Evolutionary conservation across 2,113 vertebrate genomes (phyloP).

Genomic region (Poeciliopsis occidentalis): DNA sequence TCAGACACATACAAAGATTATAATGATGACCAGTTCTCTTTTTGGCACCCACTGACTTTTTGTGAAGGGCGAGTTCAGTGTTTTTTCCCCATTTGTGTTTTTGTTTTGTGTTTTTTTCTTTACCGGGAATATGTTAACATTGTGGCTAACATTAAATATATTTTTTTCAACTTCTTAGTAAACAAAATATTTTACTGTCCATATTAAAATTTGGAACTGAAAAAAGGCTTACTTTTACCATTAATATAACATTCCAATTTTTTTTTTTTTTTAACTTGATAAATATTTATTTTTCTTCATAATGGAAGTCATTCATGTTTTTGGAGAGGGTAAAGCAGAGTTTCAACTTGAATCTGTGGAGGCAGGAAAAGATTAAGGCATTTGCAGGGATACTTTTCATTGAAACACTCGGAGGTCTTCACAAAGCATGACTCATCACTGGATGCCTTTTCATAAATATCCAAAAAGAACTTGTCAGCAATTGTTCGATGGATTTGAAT

Average conservation of each 20-base stretch:
- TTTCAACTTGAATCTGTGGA: too few species aligned
- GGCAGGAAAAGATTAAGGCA: too few species aligned
- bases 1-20: neutral
- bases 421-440: too few species aligned
- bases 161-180: neutral
- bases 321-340: neutral
- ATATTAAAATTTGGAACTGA: neutral
- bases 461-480: neutral
- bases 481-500: too few species aligned
- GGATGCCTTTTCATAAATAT: neutral
- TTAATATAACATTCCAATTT: too few species aligned
- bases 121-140: neutral
- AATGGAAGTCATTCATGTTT: neutral
- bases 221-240: neutral
- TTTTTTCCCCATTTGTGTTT: neutral
- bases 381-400: too few species aligned
- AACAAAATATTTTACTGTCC: neutral
- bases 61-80: slow-evolving; percentile 22
- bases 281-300: neutral
- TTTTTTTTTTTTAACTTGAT: too few species aligned
- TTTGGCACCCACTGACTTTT: slow-evolving; percentile 47
- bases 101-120: neutral
- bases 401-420: too few species aligned
- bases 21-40: slow-evolving; percentile 56
- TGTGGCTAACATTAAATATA: neutral